phyloP scores from a whole-genome alignment of 2,888 invertebrate species.

The Muscina levida region DNA sequence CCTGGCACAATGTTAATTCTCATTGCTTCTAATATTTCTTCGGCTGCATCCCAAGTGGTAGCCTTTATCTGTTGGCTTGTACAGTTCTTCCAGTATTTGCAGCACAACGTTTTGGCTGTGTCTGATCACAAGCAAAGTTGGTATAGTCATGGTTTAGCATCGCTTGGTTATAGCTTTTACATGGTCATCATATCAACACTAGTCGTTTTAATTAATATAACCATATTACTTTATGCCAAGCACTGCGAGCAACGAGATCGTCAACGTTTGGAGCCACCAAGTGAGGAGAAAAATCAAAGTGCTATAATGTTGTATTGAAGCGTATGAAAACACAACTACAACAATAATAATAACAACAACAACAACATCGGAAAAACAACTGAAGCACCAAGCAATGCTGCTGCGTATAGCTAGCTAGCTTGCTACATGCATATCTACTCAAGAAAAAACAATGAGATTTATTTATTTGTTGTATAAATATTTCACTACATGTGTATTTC shows the following conservation, averaged over 20 bases:
- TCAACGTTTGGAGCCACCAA: conserved; percentile 74
- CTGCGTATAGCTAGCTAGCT: not conserved
- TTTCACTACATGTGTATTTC: not conserved
- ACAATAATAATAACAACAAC: not conserved
- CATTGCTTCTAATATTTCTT: conserved; percentile 76
- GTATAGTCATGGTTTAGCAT: conserved; percentile 90
- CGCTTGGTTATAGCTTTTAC: conserved; percentile 93
- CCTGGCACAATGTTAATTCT: conserved; percentile 77
- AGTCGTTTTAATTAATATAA: conserved; percentile 76
- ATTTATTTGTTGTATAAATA: not conserved
- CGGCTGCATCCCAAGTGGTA: conserved; percentile 87
- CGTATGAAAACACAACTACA: conserved; percentile 45
- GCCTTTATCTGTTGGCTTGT: conserved; percentile 91
- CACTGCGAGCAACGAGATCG: conserved; percentile 74
- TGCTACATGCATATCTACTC: conserved; percentile 6
- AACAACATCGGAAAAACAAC: not conserved
- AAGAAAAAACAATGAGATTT: conserved; percentile 22
- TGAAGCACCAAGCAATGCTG: not conserved
- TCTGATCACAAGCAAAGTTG: conserved; percentile 90
- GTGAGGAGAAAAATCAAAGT: conserved; percentile 78
- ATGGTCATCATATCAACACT: conserved; percentile 77
- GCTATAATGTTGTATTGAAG: conserved; percentile 79
- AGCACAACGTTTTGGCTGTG: conserved; percentile 89
- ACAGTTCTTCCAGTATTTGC: conserved; percentile 90
- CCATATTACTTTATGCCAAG: conserved; percentile 74